A percentile compares a stretch with the other conserved stretches of the same genome.
phyloP scores from a whole-genome alignment of 1,140 invertebrate species.

The Calephelis virginiensis region DNA sequence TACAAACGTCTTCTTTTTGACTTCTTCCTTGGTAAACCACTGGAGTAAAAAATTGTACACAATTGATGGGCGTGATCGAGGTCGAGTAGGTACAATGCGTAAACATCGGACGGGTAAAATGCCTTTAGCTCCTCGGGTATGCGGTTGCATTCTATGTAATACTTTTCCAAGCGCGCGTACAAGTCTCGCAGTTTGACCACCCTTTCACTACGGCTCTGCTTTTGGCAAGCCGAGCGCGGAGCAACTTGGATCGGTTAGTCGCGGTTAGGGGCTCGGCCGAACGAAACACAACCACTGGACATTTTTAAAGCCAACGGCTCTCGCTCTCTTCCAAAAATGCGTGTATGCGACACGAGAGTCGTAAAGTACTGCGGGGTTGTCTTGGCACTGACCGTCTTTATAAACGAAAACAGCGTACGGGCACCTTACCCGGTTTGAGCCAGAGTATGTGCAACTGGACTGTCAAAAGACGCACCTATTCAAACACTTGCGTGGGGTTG shows the following conservation, averaged over 20 bases:
- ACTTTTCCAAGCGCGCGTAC: conserved; percentile 16
- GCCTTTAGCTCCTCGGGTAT: not conserved
- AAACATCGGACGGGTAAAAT: conserved; percentile 3
- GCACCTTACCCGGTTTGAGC: no score
- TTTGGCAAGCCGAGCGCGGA: conserved; percentile 9
- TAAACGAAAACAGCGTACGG: not conserved
- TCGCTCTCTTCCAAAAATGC: conserved; percentile 1
- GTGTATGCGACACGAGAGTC: conserved; percentile 1
- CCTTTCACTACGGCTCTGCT: conserved; percentile 1
- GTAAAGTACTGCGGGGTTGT: conserved; percentile 5
- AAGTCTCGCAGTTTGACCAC: conserved; percentile 15
- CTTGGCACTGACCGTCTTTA: conserved; percentile 4
- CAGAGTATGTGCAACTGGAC: no score
- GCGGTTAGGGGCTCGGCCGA: not conserved
- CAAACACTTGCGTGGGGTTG: no score
- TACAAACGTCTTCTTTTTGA: conserved; percentile 4
- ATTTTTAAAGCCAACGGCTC: conserved; percentile 3
- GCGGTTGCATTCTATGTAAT: conserved; percentile 15
- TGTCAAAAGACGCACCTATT: no score
- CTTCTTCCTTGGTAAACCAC: conserved; percentile 14
- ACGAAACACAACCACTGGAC: conserved; percentile 6
- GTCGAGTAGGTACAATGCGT: conserved; percentile 18
- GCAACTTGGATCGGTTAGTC: not conserved
- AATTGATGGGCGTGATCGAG: conserved; percentile 11
- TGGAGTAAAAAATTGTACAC: conserved; percentile 3